Conservation (phyloP, 2,888 invertebrate genomes). For the Nezara viridula region DNA sequence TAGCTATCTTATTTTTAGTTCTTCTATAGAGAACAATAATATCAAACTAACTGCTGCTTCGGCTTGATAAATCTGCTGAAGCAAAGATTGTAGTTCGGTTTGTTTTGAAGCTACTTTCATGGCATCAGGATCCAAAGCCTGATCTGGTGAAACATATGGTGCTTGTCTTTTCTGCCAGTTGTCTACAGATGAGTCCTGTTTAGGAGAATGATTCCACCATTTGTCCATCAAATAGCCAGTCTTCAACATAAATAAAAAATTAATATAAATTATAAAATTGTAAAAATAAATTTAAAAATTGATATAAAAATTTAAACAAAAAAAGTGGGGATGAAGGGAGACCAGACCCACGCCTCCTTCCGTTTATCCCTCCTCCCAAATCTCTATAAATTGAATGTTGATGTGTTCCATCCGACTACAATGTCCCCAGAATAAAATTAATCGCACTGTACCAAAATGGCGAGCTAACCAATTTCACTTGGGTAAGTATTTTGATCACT, state of each 20-base stretch:
- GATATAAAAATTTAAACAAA: too few species aligned
- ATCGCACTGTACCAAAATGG: too few species aligned
- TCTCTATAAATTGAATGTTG: too few species aligned
- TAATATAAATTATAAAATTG: background rate
- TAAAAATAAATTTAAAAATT: background rate
- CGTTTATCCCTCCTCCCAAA: too few species aligned
- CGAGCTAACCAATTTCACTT: too few species aligned
- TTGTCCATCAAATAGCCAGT: conserved; percentile 50
- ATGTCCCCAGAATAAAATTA: too few species aligned
- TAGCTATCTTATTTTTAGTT: too few species aligned
- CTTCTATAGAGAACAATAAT: too few species aligned
- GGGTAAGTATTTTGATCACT: too few species aligned
- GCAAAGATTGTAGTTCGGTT: conserved; percentile 59
- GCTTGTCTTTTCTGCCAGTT: conserved; percentile 52
- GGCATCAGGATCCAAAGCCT: conserved; percentile 59
- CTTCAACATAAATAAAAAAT: background rate
- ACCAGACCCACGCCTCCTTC: too few species aligned
- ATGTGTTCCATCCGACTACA: too few species aligned
- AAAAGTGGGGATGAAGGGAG: too few species aligned
- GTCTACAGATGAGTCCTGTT: conserved; percentile 29
- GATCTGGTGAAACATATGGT: background rate
- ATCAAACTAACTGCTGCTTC: conserved; percentile 61
- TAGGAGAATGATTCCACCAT: conserved; percentile 57
- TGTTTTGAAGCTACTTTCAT: conserved; percentile 61
- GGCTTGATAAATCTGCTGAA: conserved; percentile 63